Evolutionary conservation across 2,888 invertebrate genomes (phyloP).

Genomic region (Geophilus truncorum): DNA sequence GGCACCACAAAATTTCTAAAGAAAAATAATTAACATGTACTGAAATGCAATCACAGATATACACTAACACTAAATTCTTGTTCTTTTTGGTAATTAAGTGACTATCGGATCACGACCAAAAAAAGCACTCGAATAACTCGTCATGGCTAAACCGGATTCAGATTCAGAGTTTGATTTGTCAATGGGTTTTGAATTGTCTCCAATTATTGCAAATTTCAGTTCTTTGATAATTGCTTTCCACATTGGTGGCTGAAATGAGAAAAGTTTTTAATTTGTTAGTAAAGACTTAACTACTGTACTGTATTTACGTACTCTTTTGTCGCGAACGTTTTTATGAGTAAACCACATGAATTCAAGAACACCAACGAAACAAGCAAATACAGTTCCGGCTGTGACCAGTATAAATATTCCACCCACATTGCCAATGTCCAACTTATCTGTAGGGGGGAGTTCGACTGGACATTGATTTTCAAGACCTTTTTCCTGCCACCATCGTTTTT

Average conservation of each 20-base stretch:
- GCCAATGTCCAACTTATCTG: conserved; percentile 58
- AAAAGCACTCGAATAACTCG: conserved; percentile 3
- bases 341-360: conserved; percentile 96
- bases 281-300: no score
- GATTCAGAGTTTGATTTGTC: conserved; percentile 6
- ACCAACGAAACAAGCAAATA: conserved; percentile 84
- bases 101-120: neutral
- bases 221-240: conserved; percentile 70
- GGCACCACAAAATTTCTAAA: neutral
- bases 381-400: conserved; percentile 86
- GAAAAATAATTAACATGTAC: no score
- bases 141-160: conserved; percentile 27
- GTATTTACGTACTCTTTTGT: conserved; percentile 75
- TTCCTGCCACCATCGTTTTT: conserved; percentile 97
- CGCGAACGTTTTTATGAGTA: conserved; percentile 83
- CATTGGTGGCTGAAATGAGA: conserved; percentile 58
- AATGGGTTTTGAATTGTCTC: conserved; percentile 47
- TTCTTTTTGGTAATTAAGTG: neutral
- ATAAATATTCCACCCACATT: conserved; percentile 96
- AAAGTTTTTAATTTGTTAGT: neutral
- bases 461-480: conserved; percentile 51
- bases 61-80: neutral
- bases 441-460: conserved; percentile 44
- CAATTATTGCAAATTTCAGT: conserved; percentile 64
- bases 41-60: neutral